A percentile compares a stretch with the other conserved stretches of the same genome.
phyloP scores from a whole-genome alignment of 2,113 vertebrate genomes.

The Rynchops niger region DNA sequence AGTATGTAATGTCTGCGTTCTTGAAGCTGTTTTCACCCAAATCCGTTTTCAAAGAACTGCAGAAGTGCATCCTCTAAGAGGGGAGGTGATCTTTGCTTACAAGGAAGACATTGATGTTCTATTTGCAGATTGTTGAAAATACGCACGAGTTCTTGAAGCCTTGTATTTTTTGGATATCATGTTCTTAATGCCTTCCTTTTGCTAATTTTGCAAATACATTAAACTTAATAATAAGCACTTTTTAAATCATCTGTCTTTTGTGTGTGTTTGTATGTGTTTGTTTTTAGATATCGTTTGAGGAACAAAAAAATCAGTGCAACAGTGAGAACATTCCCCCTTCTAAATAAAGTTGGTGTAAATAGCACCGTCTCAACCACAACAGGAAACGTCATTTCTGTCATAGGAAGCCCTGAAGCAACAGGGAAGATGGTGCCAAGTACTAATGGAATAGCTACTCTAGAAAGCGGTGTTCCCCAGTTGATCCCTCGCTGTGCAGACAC shows the following conservation, averaged over 20 bases:
- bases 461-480: constrained; percentile 81
- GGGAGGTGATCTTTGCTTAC: neutral
- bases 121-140: neutral
- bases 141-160: neutral
- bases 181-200: neutral
- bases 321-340: constrained; percentile 84
- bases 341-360: constrained; percentile 82
- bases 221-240: neutral
- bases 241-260: neutral
- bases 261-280: neutral
- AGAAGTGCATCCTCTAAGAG: neutral
- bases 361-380: constrained; percentile 74
- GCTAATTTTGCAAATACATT: neutral
- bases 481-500: constrained; percentile 85
- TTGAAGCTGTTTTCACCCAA: neutral
- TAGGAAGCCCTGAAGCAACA: constrained; percentile 79
- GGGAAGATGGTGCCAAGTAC: constrained; percentile 78
- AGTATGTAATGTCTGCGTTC: neutral
- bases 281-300: constrained; percentile 87
- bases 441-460: constrained; percentile 77
- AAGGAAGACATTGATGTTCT: neutral
- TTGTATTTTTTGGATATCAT: rapidly evolving
- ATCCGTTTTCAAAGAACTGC: neutral
- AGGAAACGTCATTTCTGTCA: constrained; percentile 80
- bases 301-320: constrained; percentile 92